A percentile compares a stretch with the other conserved stretches of the same genome.
These are phyloP conservation scores for Blastobasis lacticolella DNA, from an alignment of 2,888 invertebrate genomes.

Conservation along the genomic window DNA sequence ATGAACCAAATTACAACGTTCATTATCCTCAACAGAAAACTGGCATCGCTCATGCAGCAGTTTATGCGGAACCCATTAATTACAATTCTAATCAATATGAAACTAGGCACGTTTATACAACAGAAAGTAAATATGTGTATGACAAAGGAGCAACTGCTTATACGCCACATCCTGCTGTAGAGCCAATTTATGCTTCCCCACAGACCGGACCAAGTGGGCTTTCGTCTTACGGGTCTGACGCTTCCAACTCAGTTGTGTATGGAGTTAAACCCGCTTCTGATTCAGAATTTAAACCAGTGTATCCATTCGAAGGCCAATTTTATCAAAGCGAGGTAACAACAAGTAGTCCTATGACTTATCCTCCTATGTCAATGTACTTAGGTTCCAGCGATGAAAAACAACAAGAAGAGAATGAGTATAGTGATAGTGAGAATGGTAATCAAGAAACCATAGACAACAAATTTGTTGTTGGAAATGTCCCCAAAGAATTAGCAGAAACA, in stretches of 20 bases:
- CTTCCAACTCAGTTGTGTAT: constrained; percentile 55
- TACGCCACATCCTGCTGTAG: constrained; percentile 52
- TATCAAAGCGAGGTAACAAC: constrained; percentile 46
- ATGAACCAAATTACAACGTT: constrained; percentile 54
- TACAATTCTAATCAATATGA: constrained; percentile 56
- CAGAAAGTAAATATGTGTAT: constrained; percentile 50
- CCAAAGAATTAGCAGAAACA: constrained; percentile 71
- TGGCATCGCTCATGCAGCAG: constrained; percentile 63
- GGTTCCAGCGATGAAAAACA: constrained; percentile 55
- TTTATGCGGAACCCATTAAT: constrained; percentile 54
- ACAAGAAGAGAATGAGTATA: constrained; percentile 40
- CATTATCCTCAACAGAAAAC: constrained; percentile 67
- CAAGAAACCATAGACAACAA: constrained; percentile 53
- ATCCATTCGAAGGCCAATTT: constrained; percentile 60
- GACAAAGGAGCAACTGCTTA: constrained; percentile 45
- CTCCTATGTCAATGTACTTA: constrained; percentile 64
- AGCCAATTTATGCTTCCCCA: constrained; percentile 60
- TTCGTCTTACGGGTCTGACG: constrained; percentile 50
- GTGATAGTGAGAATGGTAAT: constrained; percentile 32
- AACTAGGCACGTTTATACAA: constrained; percentile 55
- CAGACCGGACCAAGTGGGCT: constrained; percentile 49
- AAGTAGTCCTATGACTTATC: constrained; percentile 49
- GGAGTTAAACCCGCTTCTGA: constrained; percentile 60
- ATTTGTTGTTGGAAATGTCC: constrained; percentile 79
- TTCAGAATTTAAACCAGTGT: constrained; percentile 63